Conservation (phyloP, 2,888 invertebrate genomes). For the Leistus spinibarbis region DNA sequence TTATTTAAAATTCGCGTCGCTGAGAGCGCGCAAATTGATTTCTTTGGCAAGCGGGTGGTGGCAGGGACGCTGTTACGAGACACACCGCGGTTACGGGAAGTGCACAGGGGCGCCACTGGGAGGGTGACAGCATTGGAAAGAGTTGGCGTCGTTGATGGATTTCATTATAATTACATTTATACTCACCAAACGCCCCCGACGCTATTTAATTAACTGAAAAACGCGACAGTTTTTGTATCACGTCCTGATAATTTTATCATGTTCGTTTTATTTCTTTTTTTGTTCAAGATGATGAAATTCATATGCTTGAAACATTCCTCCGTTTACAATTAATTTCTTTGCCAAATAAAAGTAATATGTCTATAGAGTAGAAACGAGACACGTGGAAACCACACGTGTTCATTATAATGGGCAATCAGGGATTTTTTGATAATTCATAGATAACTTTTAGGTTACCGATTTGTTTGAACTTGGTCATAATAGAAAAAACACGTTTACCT, state of each 20-base stretch:
- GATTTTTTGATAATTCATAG: too few relatives aligned
- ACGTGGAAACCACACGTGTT: too few relatives aligned
- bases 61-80: background rate
- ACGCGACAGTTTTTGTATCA: slow-evolving; percentile 35
- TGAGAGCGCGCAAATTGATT: slow-evolving; percentile 56
- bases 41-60: slow-evolving; percentile 48
- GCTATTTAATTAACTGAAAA: slow-evolving; percentile 53
- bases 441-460: too few relatives aligned
- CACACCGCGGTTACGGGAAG: slow-evolving; percentile 3
- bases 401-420: too few relatives aligned
- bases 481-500: too few relatives aligned
- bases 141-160: slow-evolving; percentile 51
- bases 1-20: slow-evolving; percentile 56
- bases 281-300: slow-evolving; percentile 37
- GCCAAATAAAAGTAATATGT: too few relatives aligned
- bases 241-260: slow-evolving; percentile 48
- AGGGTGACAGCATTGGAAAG: slow-evolving; percentile 42
- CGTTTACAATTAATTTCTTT: slow-evolving; percentile 12
- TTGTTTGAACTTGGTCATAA: too few relatives aligned
- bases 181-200: slow-evolving; percentile 24
- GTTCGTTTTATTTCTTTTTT: slow-evolving; percentile 42
- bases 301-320: slow-evolving; percentile 27
- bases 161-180: slow-evolving; percentile 56
- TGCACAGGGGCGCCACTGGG: background rate
- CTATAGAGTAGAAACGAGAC: too few relatives aligned